These are phyloP conservation scores for Plectrocnemia conspersa DNA, from an alignment of 1,140 invertebrate species.

Conservation along the genomic window DNA sequence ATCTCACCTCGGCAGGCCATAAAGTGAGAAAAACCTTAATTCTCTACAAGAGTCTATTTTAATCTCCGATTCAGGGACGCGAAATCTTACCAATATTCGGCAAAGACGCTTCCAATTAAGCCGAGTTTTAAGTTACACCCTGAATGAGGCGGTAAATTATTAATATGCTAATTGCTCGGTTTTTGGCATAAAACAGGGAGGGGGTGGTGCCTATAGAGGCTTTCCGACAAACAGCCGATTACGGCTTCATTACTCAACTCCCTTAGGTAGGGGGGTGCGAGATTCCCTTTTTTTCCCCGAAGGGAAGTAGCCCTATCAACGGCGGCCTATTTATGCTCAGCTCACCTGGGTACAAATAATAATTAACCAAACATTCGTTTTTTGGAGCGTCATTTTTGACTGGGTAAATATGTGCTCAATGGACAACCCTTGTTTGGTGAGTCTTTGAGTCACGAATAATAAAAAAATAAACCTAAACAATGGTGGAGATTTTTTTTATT, in stretches of 20 bases:
- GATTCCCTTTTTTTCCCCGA: slow-evolving; percentile 8
- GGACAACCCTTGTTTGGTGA: too few relatives aligned
- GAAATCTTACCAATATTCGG: background rate
- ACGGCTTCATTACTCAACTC: slow-evolving; percentile 33
- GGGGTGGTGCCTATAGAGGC: slow-evolving; percentile 5
- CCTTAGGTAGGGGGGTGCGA: slow-evolving; percentile 1
- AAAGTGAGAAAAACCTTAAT: slow-evolving; percentile 31
- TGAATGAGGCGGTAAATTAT: slow-evolving; percentile 31
- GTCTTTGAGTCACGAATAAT: too few relatives aligned
- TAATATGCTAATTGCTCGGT: slow-evolving; percentile 36
- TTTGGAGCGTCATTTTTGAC: too few relatives aligned
- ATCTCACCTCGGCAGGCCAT: slow-evolving; percentile 26
- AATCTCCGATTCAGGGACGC: slow-evolving; percentile 14
- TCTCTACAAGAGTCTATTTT: slow-evolving; percentile 6
- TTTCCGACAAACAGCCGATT: slow-evolving; percentile 34
- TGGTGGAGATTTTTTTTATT: too few relatives aligned
- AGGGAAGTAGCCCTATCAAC: slow-evolving; percentile 17
- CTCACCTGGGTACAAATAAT: too few relatives aligned
- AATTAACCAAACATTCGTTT: too few relatives aligned
- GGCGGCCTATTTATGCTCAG: slow-evolving; percentile 10
- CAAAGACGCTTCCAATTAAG: slow-evolving; percentile 31
- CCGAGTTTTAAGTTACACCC: slow-evolving; percentile 29
- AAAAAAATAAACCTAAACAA: too few relatives aligned
- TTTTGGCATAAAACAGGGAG: slow-evolving; percentile 4
- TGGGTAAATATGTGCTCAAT: too few relatives aligned